Base-by-base conservation (phyloP, 2,113 vertebrate genomes). In the Gadus macrocephalus region DNA sequence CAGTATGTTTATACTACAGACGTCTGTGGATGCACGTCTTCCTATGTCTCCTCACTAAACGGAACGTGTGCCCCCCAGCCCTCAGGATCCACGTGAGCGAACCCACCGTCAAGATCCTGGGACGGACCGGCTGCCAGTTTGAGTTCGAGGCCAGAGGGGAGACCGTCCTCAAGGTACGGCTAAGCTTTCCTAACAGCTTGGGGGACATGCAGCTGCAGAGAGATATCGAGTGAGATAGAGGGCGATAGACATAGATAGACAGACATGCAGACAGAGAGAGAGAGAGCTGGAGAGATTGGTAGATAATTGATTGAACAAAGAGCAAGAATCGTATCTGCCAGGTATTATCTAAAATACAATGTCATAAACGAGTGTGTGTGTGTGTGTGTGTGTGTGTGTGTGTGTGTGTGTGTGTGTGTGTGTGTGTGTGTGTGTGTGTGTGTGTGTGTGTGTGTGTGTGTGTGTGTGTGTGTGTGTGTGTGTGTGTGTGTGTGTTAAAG, bases 101-200 rank as follows among this genome's bases (percentile, higher is more conserved):
- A 76, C 94, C 95, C 0, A 98, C 97, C 1, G 90, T 98, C 62
- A 86, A 93, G 68, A 98, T 97, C 80, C 92, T 98, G 74, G 93
- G 93, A 86, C 94, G 95, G 82, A 96, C 96, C 0, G 89, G 94
- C 81, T 94, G 94, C 80, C 92, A 81, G 83, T 98, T 98, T 86
- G 92, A 95, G 66, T 96, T 94, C 0, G 93, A 96, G 91, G 87
- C 88, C 53, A 93, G 96, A 92, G 96, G 96, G 78, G 95, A 98
- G 82, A 97, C 95, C 0, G 94, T 92, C 75, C 80, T 98, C 68
- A 99, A 98, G 94, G 97, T 98, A 88, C 83, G 75, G 12, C 28
- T 11, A 7, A 2, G 55, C 55, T 56, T 56, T 15, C 1, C 5
- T 1, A 56, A 4, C 55, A 56, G 38, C 38, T 42, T 25, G 25